Base-by-base conservation (phyloP, 2,888 invertebrate genomes). In the Anarsia innoxiella region DNA sequence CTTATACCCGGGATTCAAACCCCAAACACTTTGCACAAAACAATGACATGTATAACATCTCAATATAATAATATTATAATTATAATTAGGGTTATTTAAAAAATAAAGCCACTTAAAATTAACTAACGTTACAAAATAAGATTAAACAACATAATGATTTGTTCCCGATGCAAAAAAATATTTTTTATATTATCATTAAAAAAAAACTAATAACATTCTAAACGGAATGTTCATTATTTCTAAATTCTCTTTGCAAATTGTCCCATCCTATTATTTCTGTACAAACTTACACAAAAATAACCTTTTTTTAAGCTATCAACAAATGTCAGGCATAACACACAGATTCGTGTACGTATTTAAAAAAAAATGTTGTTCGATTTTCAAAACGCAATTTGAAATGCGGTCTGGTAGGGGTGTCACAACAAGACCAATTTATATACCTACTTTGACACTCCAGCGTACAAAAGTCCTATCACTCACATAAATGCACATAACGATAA, bases 131-230 rank as follows among this genome's bases (percentile, higher is more conserved):
- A 83, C 74, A 73, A 82, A 80, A 83, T 83, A 83, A 82, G 82
- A 82, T 83, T 82, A 84, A 80, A 83, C 78, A 84, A 84, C 84
- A 75, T 79, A 80, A 79, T 82, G 74, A 80, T 84, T 84, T 84
- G 84, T 82, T 84, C 83, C 84, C 82, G 66, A 82, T 75, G 74
- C 66, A 69, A 79, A 82, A 75, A 80, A 77, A 75, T 72, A 71
- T 60, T 66, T 59, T 62, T 75, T 66, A 60, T 65, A 60, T 66
- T 67, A 56, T 59, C 53, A 62, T 59, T 57, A 71, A 69, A 75
- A 75, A 78, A 78, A 77, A 79, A 70, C 76, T 79, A 78, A 62
- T 83, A 84, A 84, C 84, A 84, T 84, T 83, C 84, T 84, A 84
- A 82, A 59, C 83, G 84, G 84, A 84, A 84, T 84, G 84, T 83